Base-by-base conservation (phyloP, 2,888 invertebrate species). In the Phoenoteleia sp. region DNA sequence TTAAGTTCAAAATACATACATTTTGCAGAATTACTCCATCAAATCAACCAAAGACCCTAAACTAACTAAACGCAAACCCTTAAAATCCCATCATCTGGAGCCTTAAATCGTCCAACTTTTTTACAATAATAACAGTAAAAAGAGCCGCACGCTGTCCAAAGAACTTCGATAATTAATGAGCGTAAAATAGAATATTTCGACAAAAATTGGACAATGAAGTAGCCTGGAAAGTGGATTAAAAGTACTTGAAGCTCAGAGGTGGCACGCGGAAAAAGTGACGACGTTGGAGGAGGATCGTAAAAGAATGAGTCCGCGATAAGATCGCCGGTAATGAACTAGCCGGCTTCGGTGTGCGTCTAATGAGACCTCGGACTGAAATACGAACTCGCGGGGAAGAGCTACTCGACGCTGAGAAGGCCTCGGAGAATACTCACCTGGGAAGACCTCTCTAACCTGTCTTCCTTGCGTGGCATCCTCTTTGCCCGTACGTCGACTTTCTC, bases 241-340 rank as follows among this genome's bases (percentile, higher is more conserved):
- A 58, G 64, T 52, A 52, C 67, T 58, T 42, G 66, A 58, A 25
- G 29, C 64, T 67, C 67, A 79, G 79, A 69, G 69, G 75, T 74
- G 81, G 75, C 85, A 86, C 80, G 86, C 81, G 88, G 85, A 85
- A 88, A 84, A 75, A 81, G 76, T 76, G 85, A 62, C 52, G 75
- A 39, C 66, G 52, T 49, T 58, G 77, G 75, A 83, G 75, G 82
- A 87, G 84, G 86, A 72, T 64, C 74, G 85, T 88, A 90, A 88
- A 89, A 87, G 88, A 90, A 90, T 89, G 88, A 88, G 89, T 86
- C 86, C 86, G 84, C 88, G 92, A 92, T 92, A 92, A 91, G 91
- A 92, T 92, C 91, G 88, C 85, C 77, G 88, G 91, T 92, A 92
- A 92, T 90, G 92, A 92, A 92, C 91, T 90, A 90, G 90, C 90